Evolutionary conservation across 2,888 invertebrate species (phyloP), one percentile per base, ranked within the genome.

Genomic region (Ophion costatus): DNA sequence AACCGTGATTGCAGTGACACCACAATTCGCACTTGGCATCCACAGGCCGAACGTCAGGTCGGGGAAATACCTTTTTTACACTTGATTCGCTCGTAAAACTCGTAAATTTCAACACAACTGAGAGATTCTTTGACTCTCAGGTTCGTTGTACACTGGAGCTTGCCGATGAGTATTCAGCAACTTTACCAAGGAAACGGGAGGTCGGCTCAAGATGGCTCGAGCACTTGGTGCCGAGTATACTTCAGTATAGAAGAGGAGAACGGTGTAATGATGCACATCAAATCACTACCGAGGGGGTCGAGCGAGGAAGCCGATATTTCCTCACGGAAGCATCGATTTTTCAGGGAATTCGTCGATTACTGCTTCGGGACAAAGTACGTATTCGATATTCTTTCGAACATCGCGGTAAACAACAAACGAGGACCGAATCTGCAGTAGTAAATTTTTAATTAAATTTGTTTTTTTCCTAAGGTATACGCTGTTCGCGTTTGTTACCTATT

Each of bases 121-220:
- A 61, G 1, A 45, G 0, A 10, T 77, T 67, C 14, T 67, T 2
- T 0, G 38, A 24, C 17, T 59, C 42, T 7, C 20, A 84, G 81
- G 33, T 78, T 84, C 24, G 59, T 81, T 17, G 70, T 81, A 2
- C 84, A 84, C 24, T 81, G 84, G 84, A 24, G 78, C 11, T 64
- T 78, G 74, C 84, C 84, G 5, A 38, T 59, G 70, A 84, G 70
- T 51, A 59, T 84, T 6, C 78, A 74, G 59, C 84, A 84, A 24
- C 63, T 78, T 63, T 70, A 70, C 33, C 70, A 70, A 29, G 59
- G 78, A 24, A 51, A 24, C 14, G 81, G 63, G n/a, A 45, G 66
- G 51, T 22, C 61, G 2, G 56, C 42, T 4, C 51, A 42, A 33
- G 51, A 74, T 51, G 69, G 63, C 11, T 4, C 17, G 11, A 33